A percentile compares a stretch with the other conserved stretches of the same genome.
phyloP scores from a whole-genome alignment of 2,888 invertebrate genomes.

The Lasioglossum lativentre region DNA sequence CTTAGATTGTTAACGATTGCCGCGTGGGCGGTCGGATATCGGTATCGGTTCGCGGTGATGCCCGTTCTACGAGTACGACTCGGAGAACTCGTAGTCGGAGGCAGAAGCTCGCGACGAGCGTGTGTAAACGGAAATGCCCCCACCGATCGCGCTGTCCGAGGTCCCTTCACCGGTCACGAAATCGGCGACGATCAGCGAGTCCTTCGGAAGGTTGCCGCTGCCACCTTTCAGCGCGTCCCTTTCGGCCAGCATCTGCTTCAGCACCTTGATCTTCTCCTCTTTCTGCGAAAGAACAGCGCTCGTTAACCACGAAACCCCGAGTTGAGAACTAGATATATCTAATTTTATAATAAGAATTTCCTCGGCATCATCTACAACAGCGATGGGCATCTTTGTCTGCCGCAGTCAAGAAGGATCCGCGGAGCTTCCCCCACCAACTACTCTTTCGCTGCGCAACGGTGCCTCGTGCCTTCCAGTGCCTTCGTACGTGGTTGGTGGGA shows the following conservation, averaged over 20 bases:
- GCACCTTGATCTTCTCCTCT: slow-evolving; percentile 94
- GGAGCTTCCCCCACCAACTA: too few relatives aligned
- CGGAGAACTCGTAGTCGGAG: slow-evolving; percentile 95
- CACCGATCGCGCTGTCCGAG: slow-evolving; percentile 91
- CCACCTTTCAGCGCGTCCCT: slow-evolving; percentile 88
- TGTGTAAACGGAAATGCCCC: slow-evolving; percentile 90
- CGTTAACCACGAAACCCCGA: neutral
- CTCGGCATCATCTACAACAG: too few relatives aligned
- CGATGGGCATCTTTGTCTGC: too few relatives aligned
- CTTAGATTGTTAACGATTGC: slow-evolving; percentile 40
- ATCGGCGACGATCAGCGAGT: slow-evolving; percentile 90
- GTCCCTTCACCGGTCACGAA: slow-evolving; percentile 92
- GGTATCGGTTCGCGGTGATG: slow-evolving; percentile 11
- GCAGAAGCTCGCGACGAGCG: slow-evolving; percentile 93
- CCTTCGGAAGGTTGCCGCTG: slow-evolving; percentile 87
- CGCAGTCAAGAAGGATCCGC: too few relatives aligned
- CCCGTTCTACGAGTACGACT: slow-evolving; percentile 90
- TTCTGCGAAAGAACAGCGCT: slow-evolving; percentile 87
- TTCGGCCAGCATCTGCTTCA: slow-evolving; percentile 93
- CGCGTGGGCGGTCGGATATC: slow-evolving; percentile 2
- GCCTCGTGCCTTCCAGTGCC: too few relatives aligned
- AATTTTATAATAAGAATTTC: neutral
- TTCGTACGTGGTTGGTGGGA: too few relatives aligned
- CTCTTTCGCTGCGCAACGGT: too few relatives aligned
- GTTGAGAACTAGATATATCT: neutral